Evolutionary conservation across 1,140 invertebrate genomes (phyloP), one percentile per base, ranked within the genome.

Genomic region (Macrocentrus cingulum): DNA sequence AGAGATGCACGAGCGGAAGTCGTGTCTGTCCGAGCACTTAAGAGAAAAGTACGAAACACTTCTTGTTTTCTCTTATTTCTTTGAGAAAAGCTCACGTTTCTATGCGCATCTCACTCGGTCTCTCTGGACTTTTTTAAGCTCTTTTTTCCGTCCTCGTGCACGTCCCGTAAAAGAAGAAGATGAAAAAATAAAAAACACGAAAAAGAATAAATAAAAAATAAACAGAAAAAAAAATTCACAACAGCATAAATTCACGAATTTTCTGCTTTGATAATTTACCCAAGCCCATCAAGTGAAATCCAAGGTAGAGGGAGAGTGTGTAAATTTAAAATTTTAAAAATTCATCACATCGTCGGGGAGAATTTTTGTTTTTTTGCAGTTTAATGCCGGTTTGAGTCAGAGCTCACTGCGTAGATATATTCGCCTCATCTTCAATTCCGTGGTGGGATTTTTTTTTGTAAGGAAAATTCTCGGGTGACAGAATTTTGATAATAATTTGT

Each of bases 11-110:
- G 36, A 8, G 46, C 56, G 48, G 48, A 50, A 58, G 56, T 34
- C 41, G 49, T 48, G 56, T 51, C 46, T 50, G 56, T 51, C 36
- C 56, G 36, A 58, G 56, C 56, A 58, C 56, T 58, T 58, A 58
- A 58, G 56, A 45, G 13, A 39, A 39, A 39, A 39, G 36, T 39
- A 39, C 36, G 36, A 39, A 39, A 39, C 13, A 39, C 13, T 39
- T 39, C 15, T 39, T 13, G 49, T 34, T 34, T 51, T 13, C 36
- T 19, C 15, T 6, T n/a, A 18, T 36, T 18, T 41, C 37, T 53
- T 37, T 4, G 9, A 15, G 20, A 3, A 22, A 49, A 23, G 46
- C 39, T 51, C 46, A 39, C 32, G 18, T 39, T 15, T 39, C 13
- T 39, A 39, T 39, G 4, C 11, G 15, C 8, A 39, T 3, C 8